These are phyloP conservation scores for Uria lomvia DNA, from an alignment of 2,113 vertebrate genomes.

Conservation along the genomic window DNA sequence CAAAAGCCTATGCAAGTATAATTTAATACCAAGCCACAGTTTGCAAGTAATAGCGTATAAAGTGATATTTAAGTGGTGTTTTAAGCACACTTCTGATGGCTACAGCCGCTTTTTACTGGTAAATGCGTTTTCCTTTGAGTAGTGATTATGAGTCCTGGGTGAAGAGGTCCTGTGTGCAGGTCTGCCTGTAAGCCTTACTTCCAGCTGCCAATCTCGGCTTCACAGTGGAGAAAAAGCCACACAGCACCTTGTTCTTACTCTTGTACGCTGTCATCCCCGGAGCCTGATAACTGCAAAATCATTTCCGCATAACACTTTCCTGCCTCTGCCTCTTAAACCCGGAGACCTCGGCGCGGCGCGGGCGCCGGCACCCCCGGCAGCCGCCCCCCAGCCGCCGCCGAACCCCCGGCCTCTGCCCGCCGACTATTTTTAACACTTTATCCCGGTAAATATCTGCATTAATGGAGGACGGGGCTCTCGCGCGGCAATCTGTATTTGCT, in stretches of 20 bases:
- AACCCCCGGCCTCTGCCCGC: slow-evolving; percentile 54
- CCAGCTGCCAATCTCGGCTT: slow-evolving; percentile 96
- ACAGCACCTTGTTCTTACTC: slow-evolving; percentile 87
- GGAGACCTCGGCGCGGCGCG: slow-evolving; percentile 73
- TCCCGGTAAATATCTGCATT: slow-evolving; percentile 81
- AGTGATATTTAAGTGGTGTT: slow-evolving; percentile 99
- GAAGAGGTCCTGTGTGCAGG: slow-evolving; percentile 96
- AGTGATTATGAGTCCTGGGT: slow-evolving; percentile 99
- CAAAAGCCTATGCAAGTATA: slow-evolving; percentile 97
- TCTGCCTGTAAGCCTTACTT: slow-evolving; percentile 97
- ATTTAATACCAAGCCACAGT: slow-evolving; percentile 99
- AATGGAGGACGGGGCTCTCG: slow-evolving; percentile 74
- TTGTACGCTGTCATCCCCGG: slow-evolving; percentile 91
- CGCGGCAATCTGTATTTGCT: slow-evolving; percentile 74
- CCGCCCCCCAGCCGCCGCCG: slow-evolving; percentile 62
- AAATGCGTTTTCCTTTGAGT: slow-evolving; percentile 96
- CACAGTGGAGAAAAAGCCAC: slow-evolving; percentile 86
- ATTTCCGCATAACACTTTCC: slow-evolving; percentile 88
- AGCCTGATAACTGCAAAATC: slow-evolving; percentile 92
- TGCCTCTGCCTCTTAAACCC: slow-evolving; percentile 83
- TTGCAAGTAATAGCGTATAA: slow-evolving; percentile 99
- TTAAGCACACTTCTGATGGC: slow-evolving; percentile 99
- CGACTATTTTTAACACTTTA: slow-evolving; percentile 74
- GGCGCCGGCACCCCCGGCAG: slow-evolving; percentile 67
- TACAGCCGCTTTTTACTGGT: slow-evolving; percentile 96